phyloP scores from a whole-genome alignment of 2,797 vertebrate species.

The Columba guinea region DNA sequence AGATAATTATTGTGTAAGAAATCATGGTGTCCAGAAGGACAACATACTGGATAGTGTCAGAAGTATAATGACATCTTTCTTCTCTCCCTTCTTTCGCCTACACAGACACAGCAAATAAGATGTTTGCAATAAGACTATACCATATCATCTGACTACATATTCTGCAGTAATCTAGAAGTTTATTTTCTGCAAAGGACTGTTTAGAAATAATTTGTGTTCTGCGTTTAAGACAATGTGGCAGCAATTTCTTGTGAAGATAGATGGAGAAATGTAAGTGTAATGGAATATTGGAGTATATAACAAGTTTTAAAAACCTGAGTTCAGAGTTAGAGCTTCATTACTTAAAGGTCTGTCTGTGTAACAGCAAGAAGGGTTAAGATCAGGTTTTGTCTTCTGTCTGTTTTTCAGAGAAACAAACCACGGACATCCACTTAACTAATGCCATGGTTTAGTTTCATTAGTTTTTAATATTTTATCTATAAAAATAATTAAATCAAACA shows the following conservation, averaged over 20 bases:
- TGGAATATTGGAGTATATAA: background rate
- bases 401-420: background rate
- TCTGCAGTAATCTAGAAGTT: background rate
- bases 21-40: background rate
- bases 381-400: background rate
- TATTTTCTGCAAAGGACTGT: background rate
- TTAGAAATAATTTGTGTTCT: background rate
- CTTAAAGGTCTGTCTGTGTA: background rate
- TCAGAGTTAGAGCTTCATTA: background rate
- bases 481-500: background rate
- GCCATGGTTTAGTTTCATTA: background rate
- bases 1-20: background rate
- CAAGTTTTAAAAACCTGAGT: background rate
- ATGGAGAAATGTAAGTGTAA: background rate
- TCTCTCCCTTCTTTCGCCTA: background rate
- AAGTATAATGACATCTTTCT: background rate
- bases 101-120: background rate
- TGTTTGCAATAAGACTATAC: background rate
- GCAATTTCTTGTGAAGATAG: background rate
- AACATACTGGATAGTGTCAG: background rate
- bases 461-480: background rate
- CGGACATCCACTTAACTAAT: background rate
- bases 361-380: background rate
- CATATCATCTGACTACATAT: background rate
- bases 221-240: background rate